phyloP scores from a whole-genome alignment of 2,113 vertebrate genomes.

The Tricholaema leucomelas region DNA sequence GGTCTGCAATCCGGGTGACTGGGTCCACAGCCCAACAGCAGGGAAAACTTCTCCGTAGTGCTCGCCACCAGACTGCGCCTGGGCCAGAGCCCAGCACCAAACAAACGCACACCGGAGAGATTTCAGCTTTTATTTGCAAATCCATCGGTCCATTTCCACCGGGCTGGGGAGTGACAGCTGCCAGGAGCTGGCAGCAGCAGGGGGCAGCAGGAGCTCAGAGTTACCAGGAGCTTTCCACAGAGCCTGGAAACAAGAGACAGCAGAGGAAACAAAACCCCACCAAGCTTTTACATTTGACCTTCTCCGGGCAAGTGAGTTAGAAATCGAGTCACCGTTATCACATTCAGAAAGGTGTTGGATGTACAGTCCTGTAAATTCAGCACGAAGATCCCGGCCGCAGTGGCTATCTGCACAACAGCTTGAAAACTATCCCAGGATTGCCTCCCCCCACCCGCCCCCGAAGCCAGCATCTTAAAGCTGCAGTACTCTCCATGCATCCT shows the following conservation, averaged over 20 bases:
- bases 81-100: background rate
- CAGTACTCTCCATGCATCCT: constrained; percentile 48
- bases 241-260: constrained; percentile 18
- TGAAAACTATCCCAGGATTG: background rate
- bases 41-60: background rate
- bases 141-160: constrained; percentile 21
- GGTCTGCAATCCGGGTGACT: accelerated
- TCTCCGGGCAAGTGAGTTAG: background rate
- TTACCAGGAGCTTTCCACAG: background rate
- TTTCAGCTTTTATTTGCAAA: constrained; percentile 56
- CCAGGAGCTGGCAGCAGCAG: constrained; percentile 25
- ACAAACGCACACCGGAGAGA: background rate
- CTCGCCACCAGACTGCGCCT: accelerated
- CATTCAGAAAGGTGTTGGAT: constrained; percentile 19
- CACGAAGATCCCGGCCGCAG: background rate
- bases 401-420: background rate
- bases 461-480: constrained; percentile 62
- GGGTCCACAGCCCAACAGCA: background rate
- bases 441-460: background rate
- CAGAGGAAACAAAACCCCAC: constrained; percentile 38
- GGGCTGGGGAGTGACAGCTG: background rate
- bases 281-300: background rate
- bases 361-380: background rate
- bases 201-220: constrained; percentile 47
- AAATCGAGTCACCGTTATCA: constrained; percentile 42